Base-by-base conservation (phyloP, 2,888 invertebrate species). In the Cataglyphis rosenhaueri region DNA sequence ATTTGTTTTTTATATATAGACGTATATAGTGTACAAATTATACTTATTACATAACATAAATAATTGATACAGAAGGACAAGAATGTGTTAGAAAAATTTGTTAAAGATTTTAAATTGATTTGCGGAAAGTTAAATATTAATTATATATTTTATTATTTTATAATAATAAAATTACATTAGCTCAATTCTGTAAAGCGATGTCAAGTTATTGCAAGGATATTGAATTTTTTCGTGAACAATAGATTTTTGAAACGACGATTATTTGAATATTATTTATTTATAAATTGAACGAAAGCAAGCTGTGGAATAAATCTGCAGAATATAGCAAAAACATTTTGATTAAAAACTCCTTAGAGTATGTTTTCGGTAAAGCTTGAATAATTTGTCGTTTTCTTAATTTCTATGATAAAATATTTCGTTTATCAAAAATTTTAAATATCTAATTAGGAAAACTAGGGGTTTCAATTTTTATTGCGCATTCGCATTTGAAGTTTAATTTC, bases 341-440 rank as follows among this genome's bases (percentile, higher is more conserved):
- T 48, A 35, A 52, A 48, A 52, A 38, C 52, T 48, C 35, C 25
- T 44, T 29, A 29, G 29, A 32, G 41, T 61, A 41, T n/a, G 1
- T 35, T 73, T 5, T 29, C 15, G n/a, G n/a, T 9, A n/a, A 41
- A 73, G 35, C 12, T 12, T 15, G n/a, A n/a, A 44, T 10, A 9
- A 65, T 75, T 75, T 48, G 48, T 41, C 18, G 18, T 25, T 6
- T 38, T 68, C 5, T 12, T n/a, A 68, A 68, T 66, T 55, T 65
- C 18, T 0, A n/a, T 21, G 48, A 15, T 32, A 18, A 68, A 12
- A 66, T 65, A 75, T 25, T 25, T 65, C 0, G 12, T 15, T 48
- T 18, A 38, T 29, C 9, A 52, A 52, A 38, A 70, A 41, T 75
- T 18, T 52, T 18, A 52, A 76, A 38, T 29, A 38, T 70, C 29